Evolutionary conservation across 2,113 vertebrate species (phyloP), one percentile per base, ranked within the genome.

Genomic region (Myiozetetes cayanensis): DNA sequence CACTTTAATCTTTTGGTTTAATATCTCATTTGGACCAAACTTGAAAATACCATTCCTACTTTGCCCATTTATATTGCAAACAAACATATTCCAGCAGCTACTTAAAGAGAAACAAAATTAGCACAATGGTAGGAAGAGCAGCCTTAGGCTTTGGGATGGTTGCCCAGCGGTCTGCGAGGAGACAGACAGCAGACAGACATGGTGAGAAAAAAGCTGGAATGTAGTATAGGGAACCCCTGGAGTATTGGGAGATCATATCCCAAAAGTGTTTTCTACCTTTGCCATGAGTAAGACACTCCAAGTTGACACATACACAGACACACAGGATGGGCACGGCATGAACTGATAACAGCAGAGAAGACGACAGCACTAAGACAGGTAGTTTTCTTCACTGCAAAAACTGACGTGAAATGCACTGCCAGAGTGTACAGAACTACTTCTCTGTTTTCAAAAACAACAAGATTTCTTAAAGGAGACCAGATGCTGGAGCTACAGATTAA

Each of bases 1-100:
- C 39, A 63, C 50, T 79, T 78, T 90, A 85, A 95, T 94, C 95
- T 92, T 95, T 65, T n/a, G 41, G 66, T 37, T 95, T 95, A 87
- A 46, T 18, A 44, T 37, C 61, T 87, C 73, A 35, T 68, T 89
- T 76, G 52, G 53, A 77, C 59, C 47, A 82, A 62, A 74, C 73
- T 30, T 88, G 4, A 79, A 94, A 90, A 93, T 31, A 85, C 9
- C 33, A n/a, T 67, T 87, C 28, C 46, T 52, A 25, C 39, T 79
- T 58, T 30, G 28, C 25, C 33, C 17, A 33, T 53, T 62, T 55
- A 2, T 56, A 63, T 31, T 71, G 63, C 56, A 63, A 76, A 53
- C 10, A 53, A 76, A 63, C 6, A 21, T 25, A 67, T 28, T 67
- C 41, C 35, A 65, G 58, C 10, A 61, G 39, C 12, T 78, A 24